These are phyloP conservation scores for Lota lota DNA, from an alignment of 2,113 vertebrate species.

Conservation along the genomic window DNA sequence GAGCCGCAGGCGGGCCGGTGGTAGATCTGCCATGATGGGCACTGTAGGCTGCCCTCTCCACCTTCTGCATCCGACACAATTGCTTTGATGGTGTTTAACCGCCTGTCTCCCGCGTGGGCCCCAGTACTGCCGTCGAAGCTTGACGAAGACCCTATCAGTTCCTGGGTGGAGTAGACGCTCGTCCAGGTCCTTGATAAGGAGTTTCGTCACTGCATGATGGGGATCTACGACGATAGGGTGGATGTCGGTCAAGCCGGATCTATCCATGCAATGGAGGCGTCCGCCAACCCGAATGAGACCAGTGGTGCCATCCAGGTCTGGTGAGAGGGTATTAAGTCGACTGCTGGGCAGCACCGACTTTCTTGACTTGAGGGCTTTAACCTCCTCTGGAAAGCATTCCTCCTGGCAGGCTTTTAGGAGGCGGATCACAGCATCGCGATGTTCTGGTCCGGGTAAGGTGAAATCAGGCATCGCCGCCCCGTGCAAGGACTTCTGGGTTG, in stretches of 20 bases:
- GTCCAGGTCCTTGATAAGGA: not conserved
- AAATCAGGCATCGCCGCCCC: not conserved
- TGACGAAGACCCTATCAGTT: not conserved
- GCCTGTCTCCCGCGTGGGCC: not conserved
- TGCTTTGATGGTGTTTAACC: not conserved
- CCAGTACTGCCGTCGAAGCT: not conserved
- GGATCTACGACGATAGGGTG: not conserved
- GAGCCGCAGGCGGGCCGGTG: too few species aligned
- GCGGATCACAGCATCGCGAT: not conserved
- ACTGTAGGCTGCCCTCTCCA: not conserved
- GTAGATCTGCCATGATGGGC: too few species aligned
- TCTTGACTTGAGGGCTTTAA: not conserved
- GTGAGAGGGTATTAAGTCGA: not conserved
- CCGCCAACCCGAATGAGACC: not conserved
- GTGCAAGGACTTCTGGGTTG: not conserved
- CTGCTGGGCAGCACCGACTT: not conserved
- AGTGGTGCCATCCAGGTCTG: not conserved
- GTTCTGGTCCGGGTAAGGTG: not conserved
- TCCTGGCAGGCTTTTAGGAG: not conserved
- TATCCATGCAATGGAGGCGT: not conserved
- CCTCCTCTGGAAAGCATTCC: not conserved
- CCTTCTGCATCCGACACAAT: not conserved
- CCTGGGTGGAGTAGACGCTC: not conserved
- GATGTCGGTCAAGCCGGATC: not conserved
- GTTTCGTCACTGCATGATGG: not conserved